phyloP scores from a whole-genome alignment of 2,113 vertebrate species.

The Misgurnus anguillicaudatus region DNA sequence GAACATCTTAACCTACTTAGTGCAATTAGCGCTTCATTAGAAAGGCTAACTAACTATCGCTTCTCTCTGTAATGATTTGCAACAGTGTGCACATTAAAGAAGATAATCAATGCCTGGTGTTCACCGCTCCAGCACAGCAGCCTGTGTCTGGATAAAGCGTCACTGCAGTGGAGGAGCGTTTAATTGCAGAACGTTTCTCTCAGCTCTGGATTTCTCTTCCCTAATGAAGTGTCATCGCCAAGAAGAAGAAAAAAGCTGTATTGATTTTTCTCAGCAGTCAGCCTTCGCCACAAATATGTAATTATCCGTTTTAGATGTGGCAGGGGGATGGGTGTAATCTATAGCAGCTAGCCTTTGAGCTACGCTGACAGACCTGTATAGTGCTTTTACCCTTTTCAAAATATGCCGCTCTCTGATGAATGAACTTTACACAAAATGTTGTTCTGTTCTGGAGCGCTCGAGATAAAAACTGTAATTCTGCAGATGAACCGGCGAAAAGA shows the following conservation, averaged over 20 bases:
- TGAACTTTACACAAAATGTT: slow-evolving; percentile 99
- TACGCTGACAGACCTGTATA: slow-evolving; percentile 94
- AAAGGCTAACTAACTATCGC: slow-evolving; percentile 99
- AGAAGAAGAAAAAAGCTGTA: slow-evolving; percentile 88
- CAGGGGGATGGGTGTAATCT: slow-evolving; percentile 99
- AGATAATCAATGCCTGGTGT: slow-evolving; percentile 99
- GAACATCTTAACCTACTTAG: slow-evolving; percentile 99
- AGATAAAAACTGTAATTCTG: slow-evolving; percentile 79
- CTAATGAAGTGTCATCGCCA: slow-evolving; percentile 99
- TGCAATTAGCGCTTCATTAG: slow-evolving; percentile 99
- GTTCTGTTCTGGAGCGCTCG: slow-evolving; percentile 87
- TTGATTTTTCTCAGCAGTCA: slow-evolving; percentile 99
- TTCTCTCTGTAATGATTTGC: slow-evolving; percentile 98
- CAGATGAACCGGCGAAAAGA: slow-evolving; percentile 71
- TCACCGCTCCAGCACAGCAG: slow-evolving; percentile 95
- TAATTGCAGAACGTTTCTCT: slow-evolving; percentile 99
- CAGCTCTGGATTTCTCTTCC: slow-evolving; percentile 98
- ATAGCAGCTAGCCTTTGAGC: slow-evolving; percentile 99
- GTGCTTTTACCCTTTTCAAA: slow-evolving; percentile 99
- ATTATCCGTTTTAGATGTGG: slow-evolving; percentile 99
- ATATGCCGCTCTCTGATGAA: slow-evolving; percentile 98
- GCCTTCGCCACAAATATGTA: slow-evolving; percentile 99
- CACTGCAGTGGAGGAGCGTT: slow-evolving; percentile 99
- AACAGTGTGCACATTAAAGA: slow-evolving; percentile 99
- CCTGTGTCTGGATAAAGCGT: slow-evolving; percentile 99